Evolutionary conservation across 1,140 invertebrate genomes (phyloP).

Genomic region (Monochamus saltuarius): DNA sequence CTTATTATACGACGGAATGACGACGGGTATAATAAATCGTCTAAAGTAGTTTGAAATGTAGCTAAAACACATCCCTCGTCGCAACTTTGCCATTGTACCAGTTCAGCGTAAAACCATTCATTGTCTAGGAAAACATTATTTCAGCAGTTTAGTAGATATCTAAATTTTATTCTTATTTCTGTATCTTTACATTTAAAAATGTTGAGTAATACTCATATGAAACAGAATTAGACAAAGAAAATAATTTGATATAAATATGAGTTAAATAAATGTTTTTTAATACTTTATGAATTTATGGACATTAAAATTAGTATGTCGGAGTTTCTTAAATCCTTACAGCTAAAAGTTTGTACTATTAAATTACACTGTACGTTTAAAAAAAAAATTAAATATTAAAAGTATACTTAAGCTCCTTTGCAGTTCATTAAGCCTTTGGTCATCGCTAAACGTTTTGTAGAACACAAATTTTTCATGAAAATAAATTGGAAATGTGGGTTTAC

Average conservation of each 20-base stretch:
- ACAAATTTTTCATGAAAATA: slow-evolving; percentile 64
- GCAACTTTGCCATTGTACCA: slow-evolving; percentile 62
- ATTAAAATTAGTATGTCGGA: no score
- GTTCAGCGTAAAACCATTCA: slow-evolving; percentile 61
- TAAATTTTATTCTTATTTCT: neutral
- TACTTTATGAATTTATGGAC: no score
- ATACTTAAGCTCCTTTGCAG: slow-evolving; percentile 45
- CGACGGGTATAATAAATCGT: slow-evolving; percentile 64
- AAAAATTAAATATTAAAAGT: neutral
- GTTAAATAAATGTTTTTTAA: no score
- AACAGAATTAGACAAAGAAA: slow-evolving; percentile 18
- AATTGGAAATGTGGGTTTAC: slow-evolving; percentile 65
- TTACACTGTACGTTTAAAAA: neutral
- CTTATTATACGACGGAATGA: slow-evolving; percentile 48
- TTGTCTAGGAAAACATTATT: slow-evolving; percentile 47
- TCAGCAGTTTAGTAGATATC: neutral
- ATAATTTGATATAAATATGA: no score
- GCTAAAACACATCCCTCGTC: slow-evolving; percentile 58
- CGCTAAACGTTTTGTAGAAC: slow-evolving; percentile 63
- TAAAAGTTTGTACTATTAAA: no score
- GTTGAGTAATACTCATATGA: slow-evolving; percentile 7
- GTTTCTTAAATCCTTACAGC: no score
- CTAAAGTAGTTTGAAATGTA: slow-evolving; percentile 62
- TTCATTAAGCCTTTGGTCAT: slow-evolving; percentile 54
- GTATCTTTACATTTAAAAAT: slow-evolving; percentile 17